phyloP scores from a whole-genome alignment of 2,888 invertebrate genomes.

The Acanthacorydalis orientalis region DNA sequence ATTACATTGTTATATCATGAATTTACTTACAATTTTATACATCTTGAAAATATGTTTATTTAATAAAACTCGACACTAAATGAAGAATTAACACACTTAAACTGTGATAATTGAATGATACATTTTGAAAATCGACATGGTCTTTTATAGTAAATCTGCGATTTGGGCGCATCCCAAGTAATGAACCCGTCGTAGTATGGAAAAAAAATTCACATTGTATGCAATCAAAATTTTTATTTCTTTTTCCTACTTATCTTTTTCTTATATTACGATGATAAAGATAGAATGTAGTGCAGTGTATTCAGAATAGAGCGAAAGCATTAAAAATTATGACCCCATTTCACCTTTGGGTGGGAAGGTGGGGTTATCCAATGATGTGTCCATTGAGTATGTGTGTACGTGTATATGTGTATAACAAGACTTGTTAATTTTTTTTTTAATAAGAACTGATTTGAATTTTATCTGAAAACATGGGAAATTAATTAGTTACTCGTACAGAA shows the following conservation, averaged over 20 bases:
- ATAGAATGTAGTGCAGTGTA: neutral
- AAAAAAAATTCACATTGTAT: too few relatives aligned
- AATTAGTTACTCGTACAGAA: too few relatives aligned
- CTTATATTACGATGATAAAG: neutral
- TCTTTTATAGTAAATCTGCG: neutral
- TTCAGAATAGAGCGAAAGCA: conserved; percentile 4
- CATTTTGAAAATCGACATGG: neutral
- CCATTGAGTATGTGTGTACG: neutral
- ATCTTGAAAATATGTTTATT: neutral
- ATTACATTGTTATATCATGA: neutral
- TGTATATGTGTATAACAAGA: too few relatives aligned
- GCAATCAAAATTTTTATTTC: too few relatives aligned
- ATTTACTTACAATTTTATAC: conserved; percentile 1
- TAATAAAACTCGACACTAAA: neutral
- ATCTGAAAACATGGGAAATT: too few relatives aligned
- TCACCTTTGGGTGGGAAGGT: conserved; percentile 1
- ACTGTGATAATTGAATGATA: neutral
- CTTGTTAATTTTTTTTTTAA: too few relatives aligned
- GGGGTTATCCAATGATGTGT: conserved; percentile 1
- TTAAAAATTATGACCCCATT: conserved; percentile 4
- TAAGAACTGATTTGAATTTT: too few relatives aligned
- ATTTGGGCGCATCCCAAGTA: too few relatives aligned
- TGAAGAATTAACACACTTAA: too few relatives aligned
- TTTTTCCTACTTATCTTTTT: too few relatives aligned
- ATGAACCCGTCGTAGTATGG: too few relatives aligned